Conservation (phyloP, 2,797 vertebrate genomes). For the Cryptoblepharus egeriae region DNA sequence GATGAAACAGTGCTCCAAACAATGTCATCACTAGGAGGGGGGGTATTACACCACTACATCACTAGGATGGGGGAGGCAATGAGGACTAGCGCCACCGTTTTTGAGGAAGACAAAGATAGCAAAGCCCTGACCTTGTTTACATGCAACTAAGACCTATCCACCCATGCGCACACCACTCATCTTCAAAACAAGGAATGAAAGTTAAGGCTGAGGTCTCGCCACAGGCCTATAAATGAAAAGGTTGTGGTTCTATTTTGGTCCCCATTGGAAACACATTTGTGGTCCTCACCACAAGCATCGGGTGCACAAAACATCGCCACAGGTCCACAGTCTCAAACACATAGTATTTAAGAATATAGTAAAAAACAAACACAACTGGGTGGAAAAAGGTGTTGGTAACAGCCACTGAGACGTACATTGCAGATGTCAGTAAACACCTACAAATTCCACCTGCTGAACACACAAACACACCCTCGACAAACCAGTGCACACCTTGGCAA, state of each 20-base stretch:
- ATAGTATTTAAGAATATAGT: not conserved
- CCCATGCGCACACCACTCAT: not conserved
- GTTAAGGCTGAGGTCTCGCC: not conserved
- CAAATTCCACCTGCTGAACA: not conserved
- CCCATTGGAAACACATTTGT: not conserved
- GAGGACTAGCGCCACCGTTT: not conserved
- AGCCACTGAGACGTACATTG: not conserved
- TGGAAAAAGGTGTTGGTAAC: not conserved
- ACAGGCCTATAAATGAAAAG: not conserved
- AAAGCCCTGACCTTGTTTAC: constrained; percentile 16
- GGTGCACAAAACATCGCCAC: too few relatives aligned
- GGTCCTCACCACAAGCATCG: not conserved
- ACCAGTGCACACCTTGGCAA: not conserved
- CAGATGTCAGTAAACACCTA: not conserved
- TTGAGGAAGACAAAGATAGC: not conserved
- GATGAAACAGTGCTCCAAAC: too few relatives aligned
- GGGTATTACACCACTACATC: too few relatives aligned
- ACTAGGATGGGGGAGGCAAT: too few relatives aligned
- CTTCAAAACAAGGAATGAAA: not conserved
- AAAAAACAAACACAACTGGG: not conserved
- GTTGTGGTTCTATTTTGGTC: not conserved
- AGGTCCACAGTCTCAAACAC: not conserved
- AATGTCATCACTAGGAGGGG: too few relatives aligned
- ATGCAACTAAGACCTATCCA: not conserved
- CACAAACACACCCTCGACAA: not conserved